Evolutionary conservation across 2,888 invertebrate genomes (phyloP).

Genomic region (Entomobrya proxima): DNA sequence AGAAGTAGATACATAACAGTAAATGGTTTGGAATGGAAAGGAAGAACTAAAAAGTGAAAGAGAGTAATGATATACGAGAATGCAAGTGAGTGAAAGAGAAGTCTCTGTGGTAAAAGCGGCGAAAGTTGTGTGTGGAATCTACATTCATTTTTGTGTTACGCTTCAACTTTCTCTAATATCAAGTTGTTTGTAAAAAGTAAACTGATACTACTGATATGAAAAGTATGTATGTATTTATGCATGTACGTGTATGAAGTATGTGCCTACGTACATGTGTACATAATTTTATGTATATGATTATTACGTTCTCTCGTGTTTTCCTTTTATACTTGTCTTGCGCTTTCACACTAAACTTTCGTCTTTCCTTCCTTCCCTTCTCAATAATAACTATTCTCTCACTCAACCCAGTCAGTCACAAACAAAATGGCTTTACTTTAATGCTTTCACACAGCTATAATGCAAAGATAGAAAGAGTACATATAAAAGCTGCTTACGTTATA

Average conservation of each 20-base stretch:
- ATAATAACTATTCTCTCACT: slow-evolving; percentile 34
- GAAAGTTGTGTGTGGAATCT: background rate
- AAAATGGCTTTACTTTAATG: slow-evolving; percentile 42
- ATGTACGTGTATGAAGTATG: background rate
- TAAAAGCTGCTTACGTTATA: background rate
- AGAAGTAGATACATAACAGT: background rate
- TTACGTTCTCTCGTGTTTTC: slow-evolving; percentile 12
- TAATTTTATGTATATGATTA: background rate
- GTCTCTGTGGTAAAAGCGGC: slow-evolving; percentile 9
- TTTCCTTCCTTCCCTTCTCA: slow-evolving; percentile 14
- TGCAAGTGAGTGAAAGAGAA: background rate
- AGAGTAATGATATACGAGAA: slow-evolving; percentile 11
- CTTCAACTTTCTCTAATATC: too few relatives aligned
- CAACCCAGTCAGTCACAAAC: slow-evolving; percentile 26
- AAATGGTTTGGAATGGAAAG: slow-evolving; percentile 32
- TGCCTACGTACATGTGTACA: background rate
- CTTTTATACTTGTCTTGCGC: slow-evolving; percentile 9
- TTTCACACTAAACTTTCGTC: slow-evolving; percentile 23
- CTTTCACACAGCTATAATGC: slow-evolving; percentile 12
- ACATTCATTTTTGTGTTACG: too few relatives aligned
- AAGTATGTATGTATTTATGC: background rate
- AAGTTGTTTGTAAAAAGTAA: too few relatives aligned
- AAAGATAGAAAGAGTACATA: background rate
- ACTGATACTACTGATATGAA: background rate
- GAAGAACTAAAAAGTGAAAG: slow-evolving; percentile 29